Base-by-base conservation (phyloP, 2,797 vertebrate genomes). In the Thalassophryne amazonica region DNA sequence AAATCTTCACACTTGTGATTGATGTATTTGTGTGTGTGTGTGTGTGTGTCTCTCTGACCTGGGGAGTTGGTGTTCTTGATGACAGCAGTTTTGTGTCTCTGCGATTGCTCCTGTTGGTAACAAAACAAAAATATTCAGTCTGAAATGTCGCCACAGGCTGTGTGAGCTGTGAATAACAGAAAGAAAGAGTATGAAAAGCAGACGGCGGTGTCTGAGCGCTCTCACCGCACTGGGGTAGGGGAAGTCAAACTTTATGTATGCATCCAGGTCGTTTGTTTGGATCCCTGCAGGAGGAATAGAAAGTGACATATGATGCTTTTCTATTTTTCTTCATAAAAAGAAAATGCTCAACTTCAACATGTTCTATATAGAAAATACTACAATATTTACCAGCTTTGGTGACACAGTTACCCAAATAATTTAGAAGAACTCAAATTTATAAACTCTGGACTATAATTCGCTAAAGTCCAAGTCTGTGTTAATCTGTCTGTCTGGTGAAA, bases 51-150 rank as follows among this genome's bases (percentile, higher is more conserved):
- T 0, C 38, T 27, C 50, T 82, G 65, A 95, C 95, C 97, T 88
- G 97, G 96, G 46, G 84, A 95, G 83, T 95, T 98, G 6, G 89
- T 98, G 79, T 98, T 97, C 85, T 93, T 98, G 64, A 97, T 86
- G 55, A 98, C 94, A 2, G 87, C 35, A 0, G 97, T 98, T 92
- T 94, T 98, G 84, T 92, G 91, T 86, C 91, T 96, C 80, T 98
- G 97, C 29, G 95, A 89, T 81, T 98, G 94, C 32, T 99, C 97
- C 97, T 98, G 69, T 4, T 7, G 49, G 14, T 6, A 22, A 56
- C 11, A 29, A 25, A 45, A 33, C 11, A 49, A 1, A 23, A 47
- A 22, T 21, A 8, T 9, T 3, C 2, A 0, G 8, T n/a, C 3
- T 18, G 7, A 7, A 15, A 1, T 1, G 1, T 18, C 6, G 25